These are phyloP conservation scores for Dasypus novemcinctus DNA, from an alignment of 2,113 vertebrate species.

Conservation along the genomic window DNA sequence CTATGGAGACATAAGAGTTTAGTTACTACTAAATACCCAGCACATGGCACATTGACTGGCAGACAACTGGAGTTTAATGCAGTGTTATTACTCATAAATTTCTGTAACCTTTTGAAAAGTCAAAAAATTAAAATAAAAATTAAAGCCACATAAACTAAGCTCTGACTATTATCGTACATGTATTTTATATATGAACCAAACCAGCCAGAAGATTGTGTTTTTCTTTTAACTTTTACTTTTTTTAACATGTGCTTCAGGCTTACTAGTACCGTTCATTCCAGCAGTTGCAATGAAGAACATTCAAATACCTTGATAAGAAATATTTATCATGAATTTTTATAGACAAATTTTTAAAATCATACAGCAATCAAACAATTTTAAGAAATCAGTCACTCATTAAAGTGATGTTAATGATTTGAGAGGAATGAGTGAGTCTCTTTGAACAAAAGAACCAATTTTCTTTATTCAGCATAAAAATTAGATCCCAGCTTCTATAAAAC, in stretches of 20 bases:
- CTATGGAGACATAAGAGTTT: background rate
- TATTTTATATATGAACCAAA: background rate
- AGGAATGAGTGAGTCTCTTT: background rate
- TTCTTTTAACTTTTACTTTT: no score
- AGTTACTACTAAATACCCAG: background rate
- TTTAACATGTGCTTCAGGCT: background rate
- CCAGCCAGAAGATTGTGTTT: background rate
- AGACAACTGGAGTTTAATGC: background rate
- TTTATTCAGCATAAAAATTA: background rate
- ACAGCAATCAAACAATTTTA: background rate
- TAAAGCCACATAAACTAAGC: background rate
- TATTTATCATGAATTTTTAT: background rate
- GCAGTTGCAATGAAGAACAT: background rate
- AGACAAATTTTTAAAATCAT: background rate
- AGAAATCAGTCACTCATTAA: background rate
- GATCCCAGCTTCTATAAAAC: background rate
- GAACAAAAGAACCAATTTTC: background rate
- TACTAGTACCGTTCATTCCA: background rate
- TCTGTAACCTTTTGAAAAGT: background rate
- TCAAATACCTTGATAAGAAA: background rate
- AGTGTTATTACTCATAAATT: background rate
- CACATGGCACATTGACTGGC: background rate
- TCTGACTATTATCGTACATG: background rate
- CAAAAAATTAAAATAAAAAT: background rate
- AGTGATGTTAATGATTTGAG: background rate